Conservation (phyloP, 2,113 vertebrate species). For the Dunckerocampus dactyliophorus region DNA sequence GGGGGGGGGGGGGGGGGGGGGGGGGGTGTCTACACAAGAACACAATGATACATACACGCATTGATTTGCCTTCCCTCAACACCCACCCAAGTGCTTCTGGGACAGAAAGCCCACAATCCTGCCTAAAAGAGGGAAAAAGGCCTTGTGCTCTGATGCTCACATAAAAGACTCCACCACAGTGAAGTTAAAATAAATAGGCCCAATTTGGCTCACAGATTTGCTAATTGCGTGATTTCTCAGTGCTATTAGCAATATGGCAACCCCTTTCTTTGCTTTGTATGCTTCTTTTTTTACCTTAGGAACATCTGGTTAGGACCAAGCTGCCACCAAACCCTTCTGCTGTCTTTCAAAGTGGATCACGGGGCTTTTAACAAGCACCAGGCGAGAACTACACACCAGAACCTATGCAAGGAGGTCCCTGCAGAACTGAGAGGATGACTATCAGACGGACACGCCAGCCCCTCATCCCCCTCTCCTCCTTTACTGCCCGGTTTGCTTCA, state of each 20-base stretch:
- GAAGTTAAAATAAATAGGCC: conserved; percentile 7
- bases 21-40: conserved; percentile 6
- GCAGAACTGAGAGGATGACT: conserved; percentile 24
- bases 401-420: conserved; percentile 71
- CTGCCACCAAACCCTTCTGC: conserved; percentile 88
- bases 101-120: conserved; percentile 9
- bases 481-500: conserved; percentile 18
- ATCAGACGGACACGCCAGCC: conserved; percentile 13
- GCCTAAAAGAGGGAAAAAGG: neutral
- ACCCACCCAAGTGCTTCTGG: conserved; percentile 25
- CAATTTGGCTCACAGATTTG: conserved; percentile 1
- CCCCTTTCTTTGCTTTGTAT: neutral
- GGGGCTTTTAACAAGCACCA: conserved; percentile 75
- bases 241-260: neutral
- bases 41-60: conserved; percentile 1
- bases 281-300: conserved; percentile 61
- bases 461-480: neutral
- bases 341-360: conserved; percentile 84
- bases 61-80: conserved; percentile 25
- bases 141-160: neutral
- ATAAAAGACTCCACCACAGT: conserved; percentile 4
- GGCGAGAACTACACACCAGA: conserved; percentile 42
- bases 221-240: conserved; percentile 8
- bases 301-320: conserved; percentile 83
- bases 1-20: neutral